phyloP scores from a whole-genome alignment of 2,113 vertebrate genomes.

The Hemiscyllium ocellatum region DNA sequence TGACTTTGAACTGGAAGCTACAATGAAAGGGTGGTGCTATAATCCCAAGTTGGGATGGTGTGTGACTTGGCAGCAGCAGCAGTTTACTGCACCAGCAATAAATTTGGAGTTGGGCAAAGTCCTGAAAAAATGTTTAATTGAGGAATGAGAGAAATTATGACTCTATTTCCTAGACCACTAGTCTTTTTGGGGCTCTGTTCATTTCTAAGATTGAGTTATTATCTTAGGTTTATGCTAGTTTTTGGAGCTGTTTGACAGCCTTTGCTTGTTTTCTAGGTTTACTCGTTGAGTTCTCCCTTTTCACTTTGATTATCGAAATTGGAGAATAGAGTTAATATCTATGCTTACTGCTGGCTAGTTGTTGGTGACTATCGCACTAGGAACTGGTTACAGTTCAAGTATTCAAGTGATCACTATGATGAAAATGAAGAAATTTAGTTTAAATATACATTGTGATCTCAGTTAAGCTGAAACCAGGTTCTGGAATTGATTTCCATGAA shows the following conservation, averaged over 20 bases:
- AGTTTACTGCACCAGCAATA: background rate
- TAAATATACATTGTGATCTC: background rate
- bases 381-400: background rate
- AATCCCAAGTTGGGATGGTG: background rate
- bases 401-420: background rate
- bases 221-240: background rate
- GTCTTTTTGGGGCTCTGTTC: background rate
- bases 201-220: background rate
- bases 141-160: background rate
- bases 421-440: background rate
- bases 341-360: background rate
- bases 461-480: background rate
- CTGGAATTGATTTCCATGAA: background rate
- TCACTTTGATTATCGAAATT: background rate
- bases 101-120: background rate
- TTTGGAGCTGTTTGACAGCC: background rate
- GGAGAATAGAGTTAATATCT: background rate
- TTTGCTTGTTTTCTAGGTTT: background rate
- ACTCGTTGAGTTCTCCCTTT: background rate
- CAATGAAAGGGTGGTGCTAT: background rate
- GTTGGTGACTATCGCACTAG: background rate
- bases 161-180: background rate
- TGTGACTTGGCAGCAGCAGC: background rate
- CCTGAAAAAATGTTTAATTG: background rate
- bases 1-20: background rate